Percentiles rank a stretch among this genome's conserved stretches.
phyloP scores from a whole-genome alignment of 2,113 vertebrate species.

The Corythoichthys haematopterus region DNA sequence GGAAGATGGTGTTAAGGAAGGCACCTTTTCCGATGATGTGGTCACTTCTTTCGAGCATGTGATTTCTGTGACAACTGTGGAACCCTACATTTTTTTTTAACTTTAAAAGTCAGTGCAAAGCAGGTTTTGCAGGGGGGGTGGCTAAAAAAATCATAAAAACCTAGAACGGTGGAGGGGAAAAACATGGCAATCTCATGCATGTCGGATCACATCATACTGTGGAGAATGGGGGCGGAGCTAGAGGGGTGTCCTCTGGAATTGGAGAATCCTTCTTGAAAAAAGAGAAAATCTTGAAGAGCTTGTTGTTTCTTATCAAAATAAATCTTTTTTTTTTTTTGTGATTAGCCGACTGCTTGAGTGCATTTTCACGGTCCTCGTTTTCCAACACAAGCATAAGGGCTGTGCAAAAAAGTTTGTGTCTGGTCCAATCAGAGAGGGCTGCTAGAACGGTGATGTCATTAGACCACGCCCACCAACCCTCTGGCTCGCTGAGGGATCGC shows the following conservation, averaged over 20 bases:
- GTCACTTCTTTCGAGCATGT: conserved; percentile 74
- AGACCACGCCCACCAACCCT: conserved; percentile 36
- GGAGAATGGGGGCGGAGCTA: not conserved
- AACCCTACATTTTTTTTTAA: conserved; percentile 50
- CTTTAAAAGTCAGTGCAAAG: conserved; percentile 61
- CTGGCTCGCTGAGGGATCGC: conserved; percentile 37
- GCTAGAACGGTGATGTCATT: conserved; percentile 77
- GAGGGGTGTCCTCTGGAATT: conserved; percentile 62
- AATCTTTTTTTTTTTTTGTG: conserved; percentile 82
- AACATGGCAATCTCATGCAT: conserved; percentile 81
- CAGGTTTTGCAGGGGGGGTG: conserved; percentile 44
- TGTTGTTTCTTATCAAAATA: conserved; percentile 91
- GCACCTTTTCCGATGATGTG: conserved; percentile 93
- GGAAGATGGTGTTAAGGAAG: conserved; percentile 93
- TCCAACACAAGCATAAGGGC: conserved; percentile 89
- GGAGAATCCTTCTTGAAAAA: conserved; percentile 80
- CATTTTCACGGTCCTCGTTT: conserved; percentile 82
- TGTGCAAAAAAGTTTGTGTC: conserved; percentile 93
- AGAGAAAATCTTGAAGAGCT: conserved; percentile 79
- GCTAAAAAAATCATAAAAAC: conserved; percentile 74
- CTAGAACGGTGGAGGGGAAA: not conserved
- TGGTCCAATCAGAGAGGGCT: conserved; percentile 92
- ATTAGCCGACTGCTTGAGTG: conserved; percentile 66
- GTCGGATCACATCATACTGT: conserved; percentile 76
- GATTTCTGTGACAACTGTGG: conserved; percentile 72